Conservation (phyloP, 2,888 invertebrate species). For the Drosophila robusta region DNA sequence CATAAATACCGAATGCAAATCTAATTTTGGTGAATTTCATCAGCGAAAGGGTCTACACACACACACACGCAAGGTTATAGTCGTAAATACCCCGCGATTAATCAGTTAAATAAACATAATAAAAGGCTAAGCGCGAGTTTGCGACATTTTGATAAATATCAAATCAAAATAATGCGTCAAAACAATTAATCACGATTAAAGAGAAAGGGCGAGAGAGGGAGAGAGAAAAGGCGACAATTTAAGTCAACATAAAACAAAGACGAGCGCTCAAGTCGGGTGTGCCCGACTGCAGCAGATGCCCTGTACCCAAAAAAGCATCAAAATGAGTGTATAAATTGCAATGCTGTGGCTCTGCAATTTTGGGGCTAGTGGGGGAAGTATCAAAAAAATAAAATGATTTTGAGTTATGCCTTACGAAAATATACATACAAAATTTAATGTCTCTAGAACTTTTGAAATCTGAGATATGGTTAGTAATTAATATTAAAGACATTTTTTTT, state of each 20-base stretch:
- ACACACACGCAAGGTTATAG: constrained; percentile 14
- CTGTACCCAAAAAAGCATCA: background rate
- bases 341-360: too few relatives aligned
- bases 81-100: constrained; percentile 48
- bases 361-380: too few relatives aligned
- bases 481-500: too few relatives aligned
- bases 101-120: constrained; percentile 78
- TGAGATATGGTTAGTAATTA: too few relatives aligned
- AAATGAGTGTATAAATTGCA: too few relatives aligned
- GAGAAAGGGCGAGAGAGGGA: constrained; percentile 4
- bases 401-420: too few relatives aligned
- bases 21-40: constrained; percentile 42
- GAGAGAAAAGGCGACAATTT: constrained; percentile 4
- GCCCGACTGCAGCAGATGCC: background rate
- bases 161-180: constrained; percentile 80
- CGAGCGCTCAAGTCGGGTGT: constrained; percentile 5
- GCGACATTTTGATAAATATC: constrained; percentile 81
- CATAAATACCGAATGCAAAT: constrained; percentile 54
- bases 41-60: constrained; percentile 25
- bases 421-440: too few relatives aligned
- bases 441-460: too few relatives aligned
- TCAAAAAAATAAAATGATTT: too few relatives aligned
- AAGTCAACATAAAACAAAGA: constrained; percentile 30
- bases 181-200: constrained; percentile 79
- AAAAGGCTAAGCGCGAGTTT: constrained; percentile 70